Evolutionary conservation across 2,113 vertebrate genomes (phyloP), one percentile per base, ranked within the genome.

Genomic region (Ia io): DNA sequence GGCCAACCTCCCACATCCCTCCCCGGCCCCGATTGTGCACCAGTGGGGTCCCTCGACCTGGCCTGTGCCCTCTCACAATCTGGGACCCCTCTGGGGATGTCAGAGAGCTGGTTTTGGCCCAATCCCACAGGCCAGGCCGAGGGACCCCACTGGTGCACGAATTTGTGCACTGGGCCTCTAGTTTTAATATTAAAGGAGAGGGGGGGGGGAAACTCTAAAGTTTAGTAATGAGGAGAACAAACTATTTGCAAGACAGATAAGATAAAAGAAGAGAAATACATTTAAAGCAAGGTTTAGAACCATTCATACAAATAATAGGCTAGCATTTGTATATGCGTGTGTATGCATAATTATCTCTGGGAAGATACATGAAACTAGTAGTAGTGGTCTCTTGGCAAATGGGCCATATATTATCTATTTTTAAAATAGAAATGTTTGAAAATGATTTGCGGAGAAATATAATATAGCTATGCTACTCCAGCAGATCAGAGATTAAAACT

Each of bases 101-200:
- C 9, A 25, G 56, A 25, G 56, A 56, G 53, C 53, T 56, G 2
- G 10, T 61, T 61, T 28, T 61, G 59, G 23, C 59, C 59, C 3
- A 4, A 61, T 61, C 9, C 9, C 10, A 25, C 53, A 61, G 9
- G 59, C 59, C 59, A 28, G 23, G 25, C 59, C 4, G 3, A 61
- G 59, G 59, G 25, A 61, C 23, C 25, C 25, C 59, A 61, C 59
- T 61, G 59, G 59, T 61, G 25, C 59, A 61, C 25, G 9, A 61
- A 61, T 61, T 28, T 5, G 23, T 61, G 23, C 10, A 61, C 59
- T 25, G 10, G 10, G 9, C 23, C 25, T 61, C 25, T 61, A 61
- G 59, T 88, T 93, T 95, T 91, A 94, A 91, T 91, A 93, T 88
- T 51, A 80, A 94, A 84, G 79, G 69, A 42, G 56, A 44, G 42